Conservation (phyloP, 1,140 invertebrate species). For the Aplysia californica region DNA sequence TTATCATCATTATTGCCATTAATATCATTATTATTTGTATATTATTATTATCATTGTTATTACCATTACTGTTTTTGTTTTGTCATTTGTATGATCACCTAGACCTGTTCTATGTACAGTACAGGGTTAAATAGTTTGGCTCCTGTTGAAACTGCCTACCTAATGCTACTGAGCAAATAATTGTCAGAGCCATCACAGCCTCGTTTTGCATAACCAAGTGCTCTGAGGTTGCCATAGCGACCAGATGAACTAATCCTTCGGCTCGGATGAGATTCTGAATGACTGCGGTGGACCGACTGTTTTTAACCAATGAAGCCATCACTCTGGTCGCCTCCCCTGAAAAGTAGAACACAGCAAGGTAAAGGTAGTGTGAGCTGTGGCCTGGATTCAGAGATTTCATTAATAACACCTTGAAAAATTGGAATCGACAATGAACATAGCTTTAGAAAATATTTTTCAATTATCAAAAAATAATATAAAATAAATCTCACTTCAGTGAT, state of each 20-base stretch:
- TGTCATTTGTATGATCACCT: not conserved
- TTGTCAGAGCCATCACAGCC: conserved; percentile 71
- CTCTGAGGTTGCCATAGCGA: conserved; percentile 83
- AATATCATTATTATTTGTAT: not conserved
- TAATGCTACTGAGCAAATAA: conserved; percentile 57
- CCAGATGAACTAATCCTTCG: conserved; percentile 79
- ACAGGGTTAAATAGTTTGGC: too few species aligned
- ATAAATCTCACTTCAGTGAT: too few species aligned
- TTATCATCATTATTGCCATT: not conserved
- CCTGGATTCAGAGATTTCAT: too few species aligned
- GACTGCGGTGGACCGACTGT: conserved; percentile 75
- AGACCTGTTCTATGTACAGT: too few species aligned
- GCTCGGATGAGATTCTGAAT: conserved; percentile 74
- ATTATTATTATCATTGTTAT: not conserved
- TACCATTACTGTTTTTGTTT: not conserved
- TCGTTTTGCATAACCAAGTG: conserved; percentile 91
- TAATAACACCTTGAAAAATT: too few species aligned
- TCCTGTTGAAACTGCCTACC: too few species aligned
- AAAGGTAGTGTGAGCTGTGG: too few species aligned
- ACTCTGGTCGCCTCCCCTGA: conserved; percentile 83
- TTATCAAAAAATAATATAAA: too few species aligned
- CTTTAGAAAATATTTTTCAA: too few species aligned
- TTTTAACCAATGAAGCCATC: conserved; percentile 84
- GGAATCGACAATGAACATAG: too few species aligned
- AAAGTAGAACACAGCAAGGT: too few species aligned